Percentiles rank a stretch among this genome's conserved stretches.
These are phyloP conservation scores for Dendroctonus ponderosae DNA, from an alignment of 1,140 invertebrate genomes.

Conservation along the genomic window DNA sequence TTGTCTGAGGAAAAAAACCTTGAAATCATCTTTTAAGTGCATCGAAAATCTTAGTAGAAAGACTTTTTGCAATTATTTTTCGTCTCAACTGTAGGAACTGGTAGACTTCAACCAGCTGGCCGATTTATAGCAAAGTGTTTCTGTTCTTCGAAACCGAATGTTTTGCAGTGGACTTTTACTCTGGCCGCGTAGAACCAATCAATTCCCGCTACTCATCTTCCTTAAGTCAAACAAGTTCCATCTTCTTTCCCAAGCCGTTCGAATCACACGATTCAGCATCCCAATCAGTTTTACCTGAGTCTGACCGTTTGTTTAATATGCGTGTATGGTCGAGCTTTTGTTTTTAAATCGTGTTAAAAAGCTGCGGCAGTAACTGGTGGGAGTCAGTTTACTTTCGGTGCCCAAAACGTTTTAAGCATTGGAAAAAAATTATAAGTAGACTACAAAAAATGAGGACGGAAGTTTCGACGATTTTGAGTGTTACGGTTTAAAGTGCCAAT, in stretches of 20 bases:
- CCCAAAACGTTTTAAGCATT: not conserved
- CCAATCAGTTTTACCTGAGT: constrained; percentile 31
- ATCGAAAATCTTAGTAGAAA: too few species aligned
- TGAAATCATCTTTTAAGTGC: too few species aligned
- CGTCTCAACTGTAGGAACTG: too few species aligned
- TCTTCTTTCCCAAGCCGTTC: constrained; percentile 31
- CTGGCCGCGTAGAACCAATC: constrained; percentile 19
- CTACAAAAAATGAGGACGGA: too few species aligned
- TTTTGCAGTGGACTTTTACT: constrained; percentile 6
- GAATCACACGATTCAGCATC: constrained; percentile 27
- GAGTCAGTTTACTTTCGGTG: constrained; percentile 23
- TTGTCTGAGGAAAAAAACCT: too few species aligned
- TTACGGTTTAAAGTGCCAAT: too few species aligned
- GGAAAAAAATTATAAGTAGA: not conserved
- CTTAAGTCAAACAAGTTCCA: constrained; percentile 38
- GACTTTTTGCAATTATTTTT: too few species aligned
- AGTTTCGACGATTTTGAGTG: too few species aligned
- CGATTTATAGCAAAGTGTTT: too few species aligned
- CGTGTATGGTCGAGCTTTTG: constrained; percentile 15
- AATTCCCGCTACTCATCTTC: constrained; percentile 25
- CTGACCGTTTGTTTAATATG: constrained; percentile 23
- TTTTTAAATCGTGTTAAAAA: constrained; percentile 27
- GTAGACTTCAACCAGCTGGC: too few species aligned
- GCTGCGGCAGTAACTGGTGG: constrained; percentile 2
- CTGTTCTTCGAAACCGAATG: too few species aligned